Conservation (phyloP, 1,140 invertebrate species). For the Papilio machaon region DNA sequence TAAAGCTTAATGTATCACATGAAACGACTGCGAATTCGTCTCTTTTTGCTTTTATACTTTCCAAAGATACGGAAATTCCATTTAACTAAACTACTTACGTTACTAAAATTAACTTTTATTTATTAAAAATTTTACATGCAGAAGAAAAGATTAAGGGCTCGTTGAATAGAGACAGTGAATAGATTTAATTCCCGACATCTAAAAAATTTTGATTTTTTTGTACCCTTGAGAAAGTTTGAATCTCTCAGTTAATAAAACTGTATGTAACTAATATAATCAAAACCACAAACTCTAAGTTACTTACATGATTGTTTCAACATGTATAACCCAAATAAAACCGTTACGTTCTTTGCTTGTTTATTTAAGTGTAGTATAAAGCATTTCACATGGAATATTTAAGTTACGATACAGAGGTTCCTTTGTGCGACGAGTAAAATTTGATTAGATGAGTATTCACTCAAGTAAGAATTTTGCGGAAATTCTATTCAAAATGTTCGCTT, state of each 20-base stretch:
- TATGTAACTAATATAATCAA: background rate
- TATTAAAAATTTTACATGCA: too few relatives aligned
- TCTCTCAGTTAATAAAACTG: too few relatives aligned
- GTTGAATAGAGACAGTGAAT: background rate
- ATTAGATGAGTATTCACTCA: conserved; percentile 27
- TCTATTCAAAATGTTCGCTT: conserved; percentile 22
- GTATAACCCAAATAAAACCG: background rate
- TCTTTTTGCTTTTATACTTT: conserved; percentile 24
- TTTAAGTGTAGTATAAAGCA: background rate
- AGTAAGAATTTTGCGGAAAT: conserved; percentile 15
- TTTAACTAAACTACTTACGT: background rate
- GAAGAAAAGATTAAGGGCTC: too few relatives aligned
- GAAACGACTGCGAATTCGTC: conserved; percentile 13
- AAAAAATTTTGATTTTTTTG: too few relatives aligned
- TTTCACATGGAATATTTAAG: conserved; percentile 25
- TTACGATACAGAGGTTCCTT: conserved; percentile 20
- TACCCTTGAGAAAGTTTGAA: too few relatives aligned
- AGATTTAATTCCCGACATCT: background rate
- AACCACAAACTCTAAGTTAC: background rate
- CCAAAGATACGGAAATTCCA: background rate
- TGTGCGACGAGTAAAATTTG: conserved; percentile 23
- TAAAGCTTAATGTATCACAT: conserved; percentile 20
- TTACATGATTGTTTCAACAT: background rate
- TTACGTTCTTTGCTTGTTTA: conserved; percentile 2
- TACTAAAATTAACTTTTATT: too few relatives aligned